These are phyloP conservation scores for Galerucella calmariensis DNA, from an alignment of 2,888 invertebrate genomes.

Conservation along the genomic window DNA sequence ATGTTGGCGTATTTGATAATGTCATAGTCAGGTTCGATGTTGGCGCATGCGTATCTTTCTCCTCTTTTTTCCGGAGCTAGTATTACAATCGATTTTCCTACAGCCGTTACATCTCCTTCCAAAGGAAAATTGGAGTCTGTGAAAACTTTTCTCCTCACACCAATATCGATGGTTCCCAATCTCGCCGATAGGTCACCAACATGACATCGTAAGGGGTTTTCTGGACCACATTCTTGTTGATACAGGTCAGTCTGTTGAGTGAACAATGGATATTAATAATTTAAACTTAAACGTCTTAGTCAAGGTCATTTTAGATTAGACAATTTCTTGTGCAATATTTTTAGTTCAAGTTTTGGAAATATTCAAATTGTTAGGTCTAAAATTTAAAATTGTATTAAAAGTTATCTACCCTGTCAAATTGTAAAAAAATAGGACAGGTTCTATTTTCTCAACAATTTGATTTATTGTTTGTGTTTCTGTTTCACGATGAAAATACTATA, in stretches of 20 bases:
- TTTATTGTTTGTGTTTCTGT: too few relatives aligned
- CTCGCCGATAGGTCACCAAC: slow-evolving; percentile 90
- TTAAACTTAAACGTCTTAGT: background rate
- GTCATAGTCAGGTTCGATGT: slow-evolving; percentile 90
- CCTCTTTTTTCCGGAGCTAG: slow-evolving; percentile 78
- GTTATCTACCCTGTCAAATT: too few relatives aligned
- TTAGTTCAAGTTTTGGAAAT: too few relatives aligned
- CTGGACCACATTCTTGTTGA: slow-evolving; percentile 85
- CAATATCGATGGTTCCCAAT: slow-evolving; percentile 85
- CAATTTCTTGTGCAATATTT: too few relatives aligned
- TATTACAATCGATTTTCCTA: slow-evolving; percentile 88
- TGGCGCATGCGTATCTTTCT: slow-evolving; percentile 88
- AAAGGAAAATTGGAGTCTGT: slow-evolving; percentile 90
- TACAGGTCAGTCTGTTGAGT: slow-evolving; percentile 80
- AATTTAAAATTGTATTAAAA: too few relatives aligned
- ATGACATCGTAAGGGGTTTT: slow-evolving; percentile 89
- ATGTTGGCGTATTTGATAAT: slow-evolving; percentile 90
- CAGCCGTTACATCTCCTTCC: slow-evolving; percentile 79
- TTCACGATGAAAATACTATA: too few relatives aligned
- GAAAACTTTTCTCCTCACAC: slow-evolving; percentile 79
- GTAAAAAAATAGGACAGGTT: too few relatives aligned
- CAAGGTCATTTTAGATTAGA: background rate
- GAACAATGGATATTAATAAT: too few relatives aligned
- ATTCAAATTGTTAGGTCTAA: too few relatives aligned
- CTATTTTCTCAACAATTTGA: too few relatives aligned